Base-by-base conservation (phyloP, 2,113 vertebrate genomes). In the Halcyon malimbica region DNA sequence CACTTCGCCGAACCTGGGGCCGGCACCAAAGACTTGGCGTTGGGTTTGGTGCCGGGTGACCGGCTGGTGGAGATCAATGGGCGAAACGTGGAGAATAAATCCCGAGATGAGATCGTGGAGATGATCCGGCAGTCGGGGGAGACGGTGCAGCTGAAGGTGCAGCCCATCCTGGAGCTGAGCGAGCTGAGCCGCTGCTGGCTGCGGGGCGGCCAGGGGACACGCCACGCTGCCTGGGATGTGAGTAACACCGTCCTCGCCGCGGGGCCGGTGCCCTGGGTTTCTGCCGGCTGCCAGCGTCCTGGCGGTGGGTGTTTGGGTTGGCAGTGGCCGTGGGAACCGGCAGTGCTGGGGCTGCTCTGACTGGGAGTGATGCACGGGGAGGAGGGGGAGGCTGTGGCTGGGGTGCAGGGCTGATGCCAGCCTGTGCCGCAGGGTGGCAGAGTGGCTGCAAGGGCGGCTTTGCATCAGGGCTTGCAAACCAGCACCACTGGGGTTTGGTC, bases 121-220 rank as follows among this genome's bases (percentile, higher is more conserved):
- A 99, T 99, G 99, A 99, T 99, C 97, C 99, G 99, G 86, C 99
- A 99, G 93, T 99, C 99, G 0, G 99, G 99, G 50, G 99, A 99
- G 56, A 98, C 98, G 0, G 99, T 99, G 50, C 97, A 98, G 76
- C 98, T 99, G 54, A 99, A 99, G 97, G 99, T 99, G 96, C 99
- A 99, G 95, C 98, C 99, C n/a, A 99, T 99, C 92, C 97, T 99
- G 70, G 99, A 99, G 97, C 98, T 99, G 97, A 99, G 99, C 1
- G 99, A 99, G 97, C 97, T 99, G 96, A 99, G 99, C 97, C 97
- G 97, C 95, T 99, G 98, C 97, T 99, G 99, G 99, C 97, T 99
- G 97, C 98, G 97, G 98, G 98, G 96, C 29, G 53, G 97, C n/a
- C 97, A 98, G 87, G 98, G 97, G 59, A 95, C 92, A 3, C 96